Base-by-base conservation (phyloP, 2,888 invertebrate genomes). In the Athalia rosae region DNA sequence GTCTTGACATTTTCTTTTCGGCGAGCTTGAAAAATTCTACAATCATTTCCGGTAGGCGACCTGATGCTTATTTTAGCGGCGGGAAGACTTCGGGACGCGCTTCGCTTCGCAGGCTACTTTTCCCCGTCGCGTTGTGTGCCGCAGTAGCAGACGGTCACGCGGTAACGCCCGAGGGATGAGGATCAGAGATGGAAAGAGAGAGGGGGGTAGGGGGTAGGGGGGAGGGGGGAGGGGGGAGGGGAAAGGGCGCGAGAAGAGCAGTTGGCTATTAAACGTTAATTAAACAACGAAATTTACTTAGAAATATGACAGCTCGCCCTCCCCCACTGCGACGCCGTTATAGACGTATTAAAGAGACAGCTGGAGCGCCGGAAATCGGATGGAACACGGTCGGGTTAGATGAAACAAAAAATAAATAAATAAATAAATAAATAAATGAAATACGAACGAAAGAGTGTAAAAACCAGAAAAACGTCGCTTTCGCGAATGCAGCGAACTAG, bases 241-340 rank as follows among this genome's bases (percentile, higher is more conserved):
- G 79, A 45, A 59, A 45, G 69, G 13, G 58, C 50, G 8, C 6
- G 77, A 28, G 61, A 13, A 50, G 53, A 59, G 53, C 50, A 63
- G 61, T 77, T 79, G 79, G 77, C 81, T 80, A 82, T 82, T 81
- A 82, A 82, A 83, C 83, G 79, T 83, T 86, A 86, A 87, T 87
- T 84, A 82, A 85, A 85, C 84, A 84, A 83, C 82, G 83, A 84
- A 84, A 85, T 87, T 85, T 84, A 85, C 84, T 85, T 82, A 82
- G 84, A 85, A 86, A 85, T 83, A 83, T 84, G 84, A 83, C 82
- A 74, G 74, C 45, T 48, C 48, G n/a, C 61, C 61, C 47, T 62
- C 28, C 8, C 74, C 61, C 11, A 74, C 48, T 11, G n/a, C 15
- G 41, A 62, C 48, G 48, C 47, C 11, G 9, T 47, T 9, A 15